Evolutionary conservation across 2,888 invertebrate genomes (phyloP).

Genomic region (Epirrhoe tristata): DNA sequence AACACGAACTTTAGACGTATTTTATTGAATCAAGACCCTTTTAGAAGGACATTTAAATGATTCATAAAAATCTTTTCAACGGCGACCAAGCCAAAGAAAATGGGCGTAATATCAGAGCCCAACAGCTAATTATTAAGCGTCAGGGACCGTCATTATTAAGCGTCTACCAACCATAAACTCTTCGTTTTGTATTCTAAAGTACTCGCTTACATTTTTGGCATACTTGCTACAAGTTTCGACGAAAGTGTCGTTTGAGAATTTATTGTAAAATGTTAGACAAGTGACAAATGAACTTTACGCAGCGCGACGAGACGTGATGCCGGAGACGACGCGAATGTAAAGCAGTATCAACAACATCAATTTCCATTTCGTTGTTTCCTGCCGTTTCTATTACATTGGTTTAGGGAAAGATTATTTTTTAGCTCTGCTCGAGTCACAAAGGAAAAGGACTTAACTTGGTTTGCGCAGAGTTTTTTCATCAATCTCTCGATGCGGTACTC

Average conservation of each 20-base stretch:
- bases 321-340: conserved; percentile 69
- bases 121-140: conserved; percentile 53
- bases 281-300: conserved; percentile 76
- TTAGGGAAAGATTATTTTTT: conserved; percentile 41
- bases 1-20: conserved; percentile 23
- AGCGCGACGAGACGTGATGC: conserved; percentile 65
- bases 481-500: conserved; percentile 7
- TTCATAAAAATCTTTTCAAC: conserved; percentile 37
- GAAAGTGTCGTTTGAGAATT: conserved; percentile 61
- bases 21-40: conserved; percentile 30
- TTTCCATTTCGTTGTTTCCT: conserved; percentile 58
- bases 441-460: conserved; percentile 27
- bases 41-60: conserved; percentile 28
- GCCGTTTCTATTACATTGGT: conserved; percentile 49
- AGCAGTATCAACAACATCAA: conserved; percentile 63
- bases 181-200: conserved; percentile 49
- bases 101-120: conserved; percentile 45
- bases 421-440: conserved; percentile 34
- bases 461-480: conserved; percentile 21
- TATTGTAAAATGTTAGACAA: conserved; percentile 62
- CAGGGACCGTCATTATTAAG: conserved; percentile 48
- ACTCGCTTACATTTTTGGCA: conserved; percentile 53
- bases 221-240: conserved; percentile 54
- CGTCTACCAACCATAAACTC: conserved; percentile 46
- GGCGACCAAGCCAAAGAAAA: conserved; percentile 45